Evolutionary conservation across 1,140 invertebrate genomes (phyloP), one percentile per base, ranked within the genome.

Genomic region (Polypedilum vanderplanki): DNA sequence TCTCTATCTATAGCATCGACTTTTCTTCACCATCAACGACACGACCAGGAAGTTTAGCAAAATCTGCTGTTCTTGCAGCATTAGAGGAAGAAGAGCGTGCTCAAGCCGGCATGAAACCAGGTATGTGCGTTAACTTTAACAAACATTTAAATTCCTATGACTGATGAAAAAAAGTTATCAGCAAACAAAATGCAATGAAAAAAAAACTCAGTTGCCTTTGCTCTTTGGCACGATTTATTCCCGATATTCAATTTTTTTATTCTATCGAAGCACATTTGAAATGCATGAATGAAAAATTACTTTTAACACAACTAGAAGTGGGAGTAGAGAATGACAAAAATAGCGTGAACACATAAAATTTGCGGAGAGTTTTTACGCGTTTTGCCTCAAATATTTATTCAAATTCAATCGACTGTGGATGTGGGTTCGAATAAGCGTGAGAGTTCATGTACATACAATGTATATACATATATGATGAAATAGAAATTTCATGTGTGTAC

Each of bases 61-160:
- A 93, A 80, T 93, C 91, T 22, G 90, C 91, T 57, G 92, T 93
- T 74, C 83, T 93, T 73, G 86, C 89, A 65, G 91, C 92, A 88
- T 85, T 93, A 24, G 91, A 93, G 79, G 91, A 93, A 80, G 90
- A 93, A 80, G 91, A 93, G 84, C 81, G 88, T 81, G 85, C 87
- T 78, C 85, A 86, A 76, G 84, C 83, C 76, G 84, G 84, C 79
- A 85, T 85, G 75, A 83, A 85, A 76, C 85, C 86, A 65, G 87
- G 89, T 91, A 84, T 87, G 87, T 85, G 4, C 3, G 4, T 9
- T 12, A 9, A 57, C n/a, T 15, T 57, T 57, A 15, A 57, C 46
- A 4, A 57, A n/a, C 9, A 12, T 12, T 57, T 57, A 4, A 15
- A 15, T 57, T 4, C 12, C 15, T 57, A 12, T 57, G 10, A 57